phyloP scores from a whole-genome alignment of 92 coral and sea anemone genomes.

The Parazoanthus darwini region DNA sequence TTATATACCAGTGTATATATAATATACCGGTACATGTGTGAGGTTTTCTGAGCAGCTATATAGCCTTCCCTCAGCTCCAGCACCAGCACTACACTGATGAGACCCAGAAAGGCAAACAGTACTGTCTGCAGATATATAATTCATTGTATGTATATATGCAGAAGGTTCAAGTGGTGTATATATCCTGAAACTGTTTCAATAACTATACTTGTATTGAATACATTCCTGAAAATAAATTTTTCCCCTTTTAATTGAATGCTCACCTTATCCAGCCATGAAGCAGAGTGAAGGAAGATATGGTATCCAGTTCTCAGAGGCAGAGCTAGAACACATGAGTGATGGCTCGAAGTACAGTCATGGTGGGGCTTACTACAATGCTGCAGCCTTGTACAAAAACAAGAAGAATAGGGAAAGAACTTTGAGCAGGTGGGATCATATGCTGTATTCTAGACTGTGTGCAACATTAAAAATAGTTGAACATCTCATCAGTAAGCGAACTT shows the following conservation, averaged over 20 bases:
- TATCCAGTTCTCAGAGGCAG: background rate
- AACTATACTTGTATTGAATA: no score
- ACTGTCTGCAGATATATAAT: no score
- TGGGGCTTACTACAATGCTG: background rate
- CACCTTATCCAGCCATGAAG: background rate
- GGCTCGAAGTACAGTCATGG: constrained; percentile 20
- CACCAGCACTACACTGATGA: no score
- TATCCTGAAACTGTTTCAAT: no score
- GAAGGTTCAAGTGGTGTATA: no score
- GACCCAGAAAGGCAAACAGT: no score
- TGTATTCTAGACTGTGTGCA: background rate
- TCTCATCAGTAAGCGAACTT: background rate
- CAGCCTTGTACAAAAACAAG: background rate
- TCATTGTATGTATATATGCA: no score
- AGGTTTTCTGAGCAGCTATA: no score
- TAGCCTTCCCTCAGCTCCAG: no score
- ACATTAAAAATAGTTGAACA: background rate
- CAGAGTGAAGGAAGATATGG: constrained; percentile 16
- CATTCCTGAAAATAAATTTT: background rate
- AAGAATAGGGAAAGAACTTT: constrained; percentile 7
- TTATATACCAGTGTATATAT: no score
- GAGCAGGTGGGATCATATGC: background rate
- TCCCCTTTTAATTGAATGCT: background rate
- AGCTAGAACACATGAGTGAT: constrained; percentile 21
- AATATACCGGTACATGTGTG: no score